phyloP scores from a whole-genome alignment of 2,113 vertebrate species.

The Ascaphus truei region DNA sequence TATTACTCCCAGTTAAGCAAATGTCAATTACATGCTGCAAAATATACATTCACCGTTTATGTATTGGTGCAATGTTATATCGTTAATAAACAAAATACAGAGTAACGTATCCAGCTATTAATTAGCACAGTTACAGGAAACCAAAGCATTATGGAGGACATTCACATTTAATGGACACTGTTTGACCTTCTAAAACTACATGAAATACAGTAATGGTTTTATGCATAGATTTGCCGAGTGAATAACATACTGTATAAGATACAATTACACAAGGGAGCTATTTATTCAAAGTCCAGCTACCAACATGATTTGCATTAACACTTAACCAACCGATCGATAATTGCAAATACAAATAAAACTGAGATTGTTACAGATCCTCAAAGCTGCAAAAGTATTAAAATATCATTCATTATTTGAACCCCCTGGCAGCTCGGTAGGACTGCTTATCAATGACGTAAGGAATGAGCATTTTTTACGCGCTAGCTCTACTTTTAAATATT shows the following conservation, averaged over 20 bases:
- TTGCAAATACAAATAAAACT: not conserved
- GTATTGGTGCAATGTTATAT: too few relatives aligned
- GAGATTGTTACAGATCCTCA: too few relatives aligned
- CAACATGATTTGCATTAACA: conserved; percentile 3
- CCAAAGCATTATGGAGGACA: not conserved
- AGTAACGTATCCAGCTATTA: not conserved
- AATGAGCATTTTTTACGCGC: too few relatives aligned
- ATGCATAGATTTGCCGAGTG: not conserved
- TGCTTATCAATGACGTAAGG: too few relatives aligned
- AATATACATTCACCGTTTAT: too few relatives aligned
- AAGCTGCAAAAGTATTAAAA: too few relatives aligned
- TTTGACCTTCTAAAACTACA: conserved; percentile 20
- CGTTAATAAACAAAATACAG: not conserved
- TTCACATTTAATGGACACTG: conserved; percentile 15
- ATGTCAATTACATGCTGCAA: too few relatives aligned
- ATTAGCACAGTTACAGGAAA: not conserved
- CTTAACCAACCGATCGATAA: not conserved
- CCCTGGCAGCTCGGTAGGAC: too few relatives aligned
- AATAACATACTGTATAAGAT: not conserved
- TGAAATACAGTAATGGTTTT: conserved; percentile 12
- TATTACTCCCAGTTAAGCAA: too few relatives aligned
- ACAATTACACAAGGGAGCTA: not conserved
- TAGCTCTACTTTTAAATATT: too few relatives aligned
- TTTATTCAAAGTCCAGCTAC: not conserved
- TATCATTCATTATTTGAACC: too few relatives aligned